Evolutionary conservation across 1,140 invertebrate genomes (phyloP), one percentile per base, ranked within the genome.

Genomic region (Drosophila rhopaloa): DNA sequence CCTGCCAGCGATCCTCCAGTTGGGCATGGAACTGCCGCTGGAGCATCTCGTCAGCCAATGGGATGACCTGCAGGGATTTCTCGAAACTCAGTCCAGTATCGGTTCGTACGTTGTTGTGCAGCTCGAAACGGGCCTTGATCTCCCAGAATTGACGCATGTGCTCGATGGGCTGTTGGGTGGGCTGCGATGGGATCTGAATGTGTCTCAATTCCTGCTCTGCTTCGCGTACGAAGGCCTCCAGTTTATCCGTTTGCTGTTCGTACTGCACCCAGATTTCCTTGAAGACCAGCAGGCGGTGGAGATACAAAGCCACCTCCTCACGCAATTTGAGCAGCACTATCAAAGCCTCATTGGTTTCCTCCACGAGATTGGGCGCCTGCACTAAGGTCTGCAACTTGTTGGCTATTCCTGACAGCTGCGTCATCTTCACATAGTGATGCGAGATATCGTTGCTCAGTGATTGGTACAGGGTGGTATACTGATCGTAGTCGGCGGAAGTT

Each of bases 121-220:
- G 95, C 93, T 97, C 97, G 80, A 96, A 96, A 79, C 97, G 96
- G 0, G 96, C 97, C 92, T 97, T 97, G 41, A 98, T 91, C 93
- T 97, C 97, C 96, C 97, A 97, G 91, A 97, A 97, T 76, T 96
- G 94, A 75, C 96, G 94, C 92, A 97, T 95, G 74, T 96, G 95
- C 56, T 95, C 94, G 38, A 95, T 95, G 14, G 94, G 94, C 43
- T 94, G 94, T 37, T 93, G 93, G 0, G 83, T 89, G 37, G 94
- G 93, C 24, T 93, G 93, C 37, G 93, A 83, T 44, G 94, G 93
- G 40, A 95, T 92, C 60, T 93, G 92, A 16, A 94, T 93, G 24
- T 93, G 83, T 24, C 89, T 86, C 24, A 96, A 81, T 90, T 96
- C 95, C 73, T 94, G 94, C 81, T 96, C 95, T 1, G 96, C 95